Percentiles rank a stretch among this genome's conserved stretches.
phyloP scores from a whole-genome alignment of 1,140 invertebrate species.

The Fopius arisanus region DNA sequence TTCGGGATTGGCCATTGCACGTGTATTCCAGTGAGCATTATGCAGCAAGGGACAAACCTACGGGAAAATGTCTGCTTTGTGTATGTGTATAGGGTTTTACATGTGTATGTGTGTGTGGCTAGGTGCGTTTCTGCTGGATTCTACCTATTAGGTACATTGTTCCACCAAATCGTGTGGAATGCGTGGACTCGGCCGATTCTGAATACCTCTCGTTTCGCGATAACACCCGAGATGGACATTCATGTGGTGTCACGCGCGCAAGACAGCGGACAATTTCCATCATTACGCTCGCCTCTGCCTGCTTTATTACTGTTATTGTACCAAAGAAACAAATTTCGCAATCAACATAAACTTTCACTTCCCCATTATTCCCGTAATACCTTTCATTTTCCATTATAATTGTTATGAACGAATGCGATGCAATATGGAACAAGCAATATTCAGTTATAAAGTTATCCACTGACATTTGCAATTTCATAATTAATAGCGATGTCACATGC shows the following conservation, averaged over 20 bases:
- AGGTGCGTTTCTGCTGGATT: no score
- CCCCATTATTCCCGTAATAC: background rate
- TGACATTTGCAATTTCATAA: background rate
- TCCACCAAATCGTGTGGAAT: slow-evolving; percentile 8
- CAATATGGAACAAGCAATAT: background rate
- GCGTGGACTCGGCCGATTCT: background rate
- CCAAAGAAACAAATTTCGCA: background rate
- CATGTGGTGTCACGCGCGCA: slow-evolving; percentile 16
- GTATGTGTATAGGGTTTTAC: slow-evolving; percentile 11
- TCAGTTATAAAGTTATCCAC: background rate
- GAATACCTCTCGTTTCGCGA: slow-evolving; percentile 27
- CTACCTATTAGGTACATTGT: no score
- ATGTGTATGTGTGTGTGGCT: no score
- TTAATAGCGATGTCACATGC: background rate
- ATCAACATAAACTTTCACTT: background rate
- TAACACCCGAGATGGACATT: slow-evolving; percentile 29
- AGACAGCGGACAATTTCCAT: slow-evolving; percentile 17
- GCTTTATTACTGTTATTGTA: slow-evolving; percentile 4
- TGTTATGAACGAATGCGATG: background rate
- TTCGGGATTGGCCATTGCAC: slow-evolving; percentile 14
- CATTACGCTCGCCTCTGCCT: background rate
- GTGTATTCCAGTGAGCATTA: background rate
- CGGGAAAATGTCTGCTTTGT: background rate
- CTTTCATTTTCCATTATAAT: background rate
- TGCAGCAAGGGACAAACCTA: background rate